These are phyloP conservation scores for Deilephila elpenor DNA, from an alignment of 2,888 invertebrate genomes.

Conservation along the genomic window DNA sequence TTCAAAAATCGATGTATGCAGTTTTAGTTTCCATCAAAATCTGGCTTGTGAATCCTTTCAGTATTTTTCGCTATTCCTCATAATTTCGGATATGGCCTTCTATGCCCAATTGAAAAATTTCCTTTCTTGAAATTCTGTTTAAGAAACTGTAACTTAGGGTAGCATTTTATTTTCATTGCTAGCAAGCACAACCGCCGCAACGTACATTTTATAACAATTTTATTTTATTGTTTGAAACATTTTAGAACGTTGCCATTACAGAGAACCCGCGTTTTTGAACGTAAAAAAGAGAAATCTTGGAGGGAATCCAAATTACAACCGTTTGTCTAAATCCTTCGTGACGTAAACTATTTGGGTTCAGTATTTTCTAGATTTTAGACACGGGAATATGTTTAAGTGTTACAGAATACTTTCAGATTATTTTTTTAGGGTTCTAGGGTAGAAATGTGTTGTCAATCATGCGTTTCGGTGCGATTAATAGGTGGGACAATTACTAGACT, in stretches of 20 bases:
- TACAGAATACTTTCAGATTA: background rate
- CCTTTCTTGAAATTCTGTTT: too few relatives aligned
- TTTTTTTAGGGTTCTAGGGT: background rate
- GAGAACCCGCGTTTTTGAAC: slow-evolving; percentile 18
- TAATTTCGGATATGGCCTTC: too few relatives aligned
- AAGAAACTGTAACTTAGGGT: too few relatives aligned
- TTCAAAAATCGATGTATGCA: too few relatives aligned
- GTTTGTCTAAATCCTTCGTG: slow-evolving; percentile 14
- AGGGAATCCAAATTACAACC: slow-evolving; percentile 30
- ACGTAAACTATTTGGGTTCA: slow-evolving; percentile 3
- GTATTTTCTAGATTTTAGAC: background rate
- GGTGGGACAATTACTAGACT: background rate
- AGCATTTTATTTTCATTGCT: too few relatives aligned
- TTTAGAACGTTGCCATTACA: background rate
- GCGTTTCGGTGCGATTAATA: too few relatives aligned
- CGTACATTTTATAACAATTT: too few relatives aligned
- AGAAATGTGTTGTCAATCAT: background rate
- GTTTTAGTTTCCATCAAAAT: too few relatives aligned
- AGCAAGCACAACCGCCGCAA: too few relatives aligned
- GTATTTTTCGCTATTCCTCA: too few relatives aligned
- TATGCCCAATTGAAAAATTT: too few relatives aligned
- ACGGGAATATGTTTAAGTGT: background rate
- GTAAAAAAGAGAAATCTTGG: slow-evolving; percentile 30
- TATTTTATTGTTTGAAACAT: background rate
- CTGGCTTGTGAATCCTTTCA: too few relatives aligned